Base-by-base conservation (phyloP, 2,888 invertebrate genomes). In the Plebejus anna region DNA sequence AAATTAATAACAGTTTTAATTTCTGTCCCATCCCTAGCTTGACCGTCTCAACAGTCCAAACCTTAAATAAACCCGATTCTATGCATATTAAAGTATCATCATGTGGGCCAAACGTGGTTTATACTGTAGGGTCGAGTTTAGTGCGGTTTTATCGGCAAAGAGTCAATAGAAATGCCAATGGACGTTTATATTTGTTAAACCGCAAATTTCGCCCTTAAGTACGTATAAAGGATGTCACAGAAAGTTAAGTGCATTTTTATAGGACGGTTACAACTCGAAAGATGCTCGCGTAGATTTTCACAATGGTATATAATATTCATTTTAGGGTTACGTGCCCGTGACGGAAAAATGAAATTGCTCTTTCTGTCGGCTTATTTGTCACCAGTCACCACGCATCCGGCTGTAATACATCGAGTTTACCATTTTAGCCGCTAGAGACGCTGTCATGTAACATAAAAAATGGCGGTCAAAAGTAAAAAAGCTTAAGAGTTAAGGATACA, bases 81-180 rank as follows among this genome's bases (percentile, higher is more conserved):
- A 92, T 94, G 91, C 93, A 94, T 94, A 91, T 90, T 91, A 90
- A 84, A 94, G 91, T 90, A 90, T 88, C 90, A 92, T 92, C 89
- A 93, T 92, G 87, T 86, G 88, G 88, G 81, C 83, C 82, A 83
- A 82, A 85, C 84, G 88, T 88, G 88, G 85, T 91, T 91, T 91
- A 92, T 89, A 81, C 89, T 83, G 88, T 80, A 83, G 90, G 90
- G 92, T 85, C 84, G 80, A 82, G 83, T 92, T 91, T 90, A 83
- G 87, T 85, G 80, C 79, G 82, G 82, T 88, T 91, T 91, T 90
- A 91, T 89, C 84, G 88, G 86, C 83, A 85, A 84, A 86, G 88
- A 86, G 89, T 89, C 90, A 89, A 90, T 89, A 90, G 88, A 88
- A 89, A 89, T 88, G 85, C 82, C 85, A 80, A 86, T 84, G 87